A percentile compares a stretch with the other conserved stretches of the same genome.
phyloP scores from a whole-genome alignment of 1,140 invertebrate species.

The Carcinoscorpius rotundicauda region DNA sequence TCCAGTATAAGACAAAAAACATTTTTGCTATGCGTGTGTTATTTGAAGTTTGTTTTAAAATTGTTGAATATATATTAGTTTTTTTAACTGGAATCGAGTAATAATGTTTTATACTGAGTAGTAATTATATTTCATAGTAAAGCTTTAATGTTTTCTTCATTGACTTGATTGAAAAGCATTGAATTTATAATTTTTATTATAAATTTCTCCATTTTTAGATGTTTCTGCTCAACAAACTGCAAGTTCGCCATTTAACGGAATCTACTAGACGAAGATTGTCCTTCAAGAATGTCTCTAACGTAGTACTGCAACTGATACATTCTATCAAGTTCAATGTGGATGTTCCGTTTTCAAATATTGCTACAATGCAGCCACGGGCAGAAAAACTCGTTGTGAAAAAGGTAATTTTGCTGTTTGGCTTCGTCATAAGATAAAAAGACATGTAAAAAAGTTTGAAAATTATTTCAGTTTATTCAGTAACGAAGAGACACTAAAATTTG shows the following conservation, averaged over 20 bases:
- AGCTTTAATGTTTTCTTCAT: conserved; percentile 25
- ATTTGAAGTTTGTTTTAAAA: no score
- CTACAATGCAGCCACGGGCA: conserved; percentile 26
- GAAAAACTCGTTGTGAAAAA: conserved; percentile 29
- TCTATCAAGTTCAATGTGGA: conserved; percentile 85
- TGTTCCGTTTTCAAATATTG: conserved; percentile 82
- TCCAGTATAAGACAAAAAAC: no score
- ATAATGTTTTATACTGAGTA: no score
- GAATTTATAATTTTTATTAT: no score
- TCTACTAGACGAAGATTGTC: conserved; percentile 62
- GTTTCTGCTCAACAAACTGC: conserved; percentile 51
- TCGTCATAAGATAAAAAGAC: no score
- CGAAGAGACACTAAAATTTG: neutral
- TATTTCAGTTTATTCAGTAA: neutral
- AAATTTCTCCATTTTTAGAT: conserved; percentile 22
- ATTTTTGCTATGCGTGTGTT: no score
- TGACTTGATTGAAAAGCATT: conserved; percentile 33
- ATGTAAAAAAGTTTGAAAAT: neutral
- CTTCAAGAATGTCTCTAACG: conserved; percentile 82
- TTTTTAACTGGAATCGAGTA: no score
- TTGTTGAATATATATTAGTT: no score
- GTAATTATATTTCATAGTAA: no score
- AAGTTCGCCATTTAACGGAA: conserved; percentile 49
- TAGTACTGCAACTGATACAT: conserved; percentile 76
- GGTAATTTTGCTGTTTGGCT: conserved; percentile 21